These are phyloP conservation scores for Drosophila robusta DNA, from an alignment of 2,888 invertebrate genomes.

Conservation along the genomic window DNA sequence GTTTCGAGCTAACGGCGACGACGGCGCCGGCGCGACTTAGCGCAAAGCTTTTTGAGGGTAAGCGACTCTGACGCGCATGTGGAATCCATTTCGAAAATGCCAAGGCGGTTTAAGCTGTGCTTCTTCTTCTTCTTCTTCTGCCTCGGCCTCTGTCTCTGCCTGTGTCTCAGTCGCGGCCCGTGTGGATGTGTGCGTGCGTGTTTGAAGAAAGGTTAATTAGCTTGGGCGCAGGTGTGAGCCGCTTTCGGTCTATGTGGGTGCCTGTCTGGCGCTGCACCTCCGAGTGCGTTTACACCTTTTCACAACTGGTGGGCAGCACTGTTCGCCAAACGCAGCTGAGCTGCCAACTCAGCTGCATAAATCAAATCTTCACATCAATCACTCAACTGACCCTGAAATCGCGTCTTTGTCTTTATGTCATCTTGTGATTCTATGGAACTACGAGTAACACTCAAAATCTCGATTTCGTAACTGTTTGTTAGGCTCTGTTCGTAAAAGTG, in stretches of 20 bases:
- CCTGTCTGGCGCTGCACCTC: slow-evolving; percentile 57
- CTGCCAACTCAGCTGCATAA: slow-evolving; percentile 61
- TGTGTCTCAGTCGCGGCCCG: slow-evolving; percentile 1
- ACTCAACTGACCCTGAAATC: slow-evolving; percentile 68
- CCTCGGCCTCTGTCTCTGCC: not conserved
- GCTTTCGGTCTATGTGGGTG: slow-evolving; percentile 24
- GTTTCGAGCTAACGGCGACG: slow-evolving; percentile 35
- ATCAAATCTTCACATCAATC: slow-evolving; percentile 67
- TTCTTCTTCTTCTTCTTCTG: slow-evolving; percentile 3
- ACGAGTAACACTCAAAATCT: slow-evolving; percentile 45
- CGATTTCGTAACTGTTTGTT: slow-evolving; percentile 69
- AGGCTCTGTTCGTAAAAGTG: slow-evolving; percentile 5
- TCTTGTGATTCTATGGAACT: slow-evolving; percentile 47
- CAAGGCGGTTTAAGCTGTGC: slow-evolving; percentile 51
- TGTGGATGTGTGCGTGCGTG: slow-evolving; percentile 13
- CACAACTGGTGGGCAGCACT: slow-evolving; percentile 31
- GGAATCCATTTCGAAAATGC: slow-evolving; percentile 68
- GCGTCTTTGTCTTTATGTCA: slow-evolving; percentile 43
- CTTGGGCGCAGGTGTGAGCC: slow-evolving; percentile 58
- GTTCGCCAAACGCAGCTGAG: slow-evolving; percentile 20
- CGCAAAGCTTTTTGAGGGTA: slow-evolving; percentile 61
- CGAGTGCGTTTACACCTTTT: slow-evolving; percentile 16
- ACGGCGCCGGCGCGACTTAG: slow-evolving; percentile 47
- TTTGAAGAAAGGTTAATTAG: slow-evolving; percentile 76
- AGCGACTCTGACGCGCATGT: slow-evolving; percentile 39